A percentile compares a stretch with the other conserved stretches of the same genome.
Conservation (phyloP, 2,888 invertebrate species). For the Choreutis nemorana region DNA sequence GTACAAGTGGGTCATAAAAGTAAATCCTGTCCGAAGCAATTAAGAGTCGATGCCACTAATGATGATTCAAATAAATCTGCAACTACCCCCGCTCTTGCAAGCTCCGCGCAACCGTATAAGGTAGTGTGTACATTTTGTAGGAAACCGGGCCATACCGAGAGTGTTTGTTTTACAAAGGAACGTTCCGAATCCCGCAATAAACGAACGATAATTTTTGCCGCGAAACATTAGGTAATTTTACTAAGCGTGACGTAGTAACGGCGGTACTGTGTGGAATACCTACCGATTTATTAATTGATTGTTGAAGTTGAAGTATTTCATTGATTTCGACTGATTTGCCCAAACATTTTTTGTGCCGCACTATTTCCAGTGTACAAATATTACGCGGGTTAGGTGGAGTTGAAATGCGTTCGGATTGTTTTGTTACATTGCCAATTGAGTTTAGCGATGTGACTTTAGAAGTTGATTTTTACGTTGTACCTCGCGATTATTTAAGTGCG, state of each 20-base stretch:
- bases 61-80: not conserved
- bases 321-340: slow-evolving; percentile 1
- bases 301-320: slow-evolving; percentile 1
- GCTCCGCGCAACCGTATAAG: not conserved
- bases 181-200: not conserved
- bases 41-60: too few relatives aligned
- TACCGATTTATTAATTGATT: slow-evolving; percentile 1
- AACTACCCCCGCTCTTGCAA: not conserved
- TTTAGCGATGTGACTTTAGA: slow-evolving; percentile 3
- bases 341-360: slow-evolving; percentile 2
- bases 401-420: not conserved
- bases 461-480: slow-evolving; percentile 1
- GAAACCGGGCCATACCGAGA: not conserved
- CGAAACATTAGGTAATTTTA: too few relatives aligned
- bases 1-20: too few relatives aligned
- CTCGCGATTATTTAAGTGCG: not conserved
- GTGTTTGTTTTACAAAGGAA: not conserved
- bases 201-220: too few relatives aligned
- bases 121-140: not conserved
- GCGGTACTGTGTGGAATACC: not conserved
- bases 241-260: not conserved
- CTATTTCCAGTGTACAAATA: not conserved
- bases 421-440: slow-evolving; percentile 3
- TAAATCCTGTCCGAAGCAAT: too few relatives aligned
- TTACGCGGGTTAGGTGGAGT: slow-evolving; percentile 3